Evolutionary conservation across 2,113 vertebrate species (phyloP).

Genomic region (Suricata suricatta): DNA sequence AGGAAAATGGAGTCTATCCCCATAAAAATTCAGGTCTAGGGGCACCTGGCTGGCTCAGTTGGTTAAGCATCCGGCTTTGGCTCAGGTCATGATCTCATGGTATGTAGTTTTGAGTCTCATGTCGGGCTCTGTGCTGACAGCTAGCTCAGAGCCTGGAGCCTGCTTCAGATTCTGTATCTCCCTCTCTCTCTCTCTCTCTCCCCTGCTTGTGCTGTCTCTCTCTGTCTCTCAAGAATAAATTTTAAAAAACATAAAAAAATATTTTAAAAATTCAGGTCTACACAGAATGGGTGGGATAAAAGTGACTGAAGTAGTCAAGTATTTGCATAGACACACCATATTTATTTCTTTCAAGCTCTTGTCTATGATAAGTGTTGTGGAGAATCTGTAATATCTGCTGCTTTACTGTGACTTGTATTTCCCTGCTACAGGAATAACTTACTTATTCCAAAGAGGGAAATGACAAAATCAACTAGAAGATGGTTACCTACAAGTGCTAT

Average conservation of each 20-base stretch:
- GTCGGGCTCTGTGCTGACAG: no score
- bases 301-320: neutral
- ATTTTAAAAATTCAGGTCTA: neutral
- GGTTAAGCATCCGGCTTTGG: no score
- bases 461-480: neutral
- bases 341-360: neutral
- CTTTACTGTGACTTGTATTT: neutral
- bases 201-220: no score
- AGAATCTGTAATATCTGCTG: neutral
- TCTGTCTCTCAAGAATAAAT: no score
- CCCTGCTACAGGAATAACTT: neutral
- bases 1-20: neutral
- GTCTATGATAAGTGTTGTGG: neutral
- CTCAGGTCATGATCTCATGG: no score
- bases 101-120: no score
- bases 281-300: neutral
- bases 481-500: neutral
- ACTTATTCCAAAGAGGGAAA: neutral
- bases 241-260: no score
- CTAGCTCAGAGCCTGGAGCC: no score
- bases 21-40: neutral
- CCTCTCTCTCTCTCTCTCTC: no score
- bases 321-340: neutral
- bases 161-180: no score
- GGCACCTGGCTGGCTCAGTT: no score